phyloP scores from a whole-genome alignment of 2,113 vertebrate species.

The Malurus alboscapulatus region DNA sequence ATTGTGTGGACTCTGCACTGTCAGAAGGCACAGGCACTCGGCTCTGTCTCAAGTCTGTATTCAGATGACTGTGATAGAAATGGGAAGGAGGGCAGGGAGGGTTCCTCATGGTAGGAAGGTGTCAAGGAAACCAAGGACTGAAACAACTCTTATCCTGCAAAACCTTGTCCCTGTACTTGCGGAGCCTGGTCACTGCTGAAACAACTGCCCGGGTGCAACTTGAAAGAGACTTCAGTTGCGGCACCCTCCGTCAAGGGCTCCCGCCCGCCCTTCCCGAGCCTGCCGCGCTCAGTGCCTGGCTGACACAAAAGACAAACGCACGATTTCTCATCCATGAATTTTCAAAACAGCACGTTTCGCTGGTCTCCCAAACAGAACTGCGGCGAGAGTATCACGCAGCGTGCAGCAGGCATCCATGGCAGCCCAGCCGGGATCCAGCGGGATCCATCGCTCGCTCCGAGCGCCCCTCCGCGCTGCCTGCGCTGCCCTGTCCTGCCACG shows the following conservation, averaged over 20 bases:
- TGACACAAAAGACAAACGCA: neutral
- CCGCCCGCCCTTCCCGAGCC: fast-evolving
- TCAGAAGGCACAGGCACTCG: neutral
- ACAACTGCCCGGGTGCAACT: too few species aligned
- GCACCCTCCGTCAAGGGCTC: neutral
- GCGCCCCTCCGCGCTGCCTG: neutral
- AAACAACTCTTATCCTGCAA: neutral
- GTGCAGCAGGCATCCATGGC: fast-evolving
- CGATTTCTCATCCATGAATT: fast-evolving
- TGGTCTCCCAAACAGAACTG: neutral
- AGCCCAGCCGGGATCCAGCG: fast-evolving
- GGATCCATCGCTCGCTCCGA: fast-evolving
- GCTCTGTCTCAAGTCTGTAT: neutral
- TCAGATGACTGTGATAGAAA: neutral
- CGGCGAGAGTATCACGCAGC: too few species aligned
- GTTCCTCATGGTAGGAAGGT: neutral
- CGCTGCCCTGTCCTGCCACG: neutral
- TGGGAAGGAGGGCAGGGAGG: neutral
- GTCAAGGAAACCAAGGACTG: neutral
- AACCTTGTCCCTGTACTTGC: neutral
- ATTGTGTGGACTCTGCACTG: neutral
- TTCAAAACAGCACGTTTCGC: fast-evolving
- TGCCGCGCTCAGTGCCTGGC: neutral
- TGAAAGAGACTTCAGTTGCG: too few species aligned
- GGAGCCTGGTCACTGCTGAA: neutral